phyloP scores from a whole-genome alignment of 1,140 invertebrate species.

The Euura saliciscinereae region DNA sequence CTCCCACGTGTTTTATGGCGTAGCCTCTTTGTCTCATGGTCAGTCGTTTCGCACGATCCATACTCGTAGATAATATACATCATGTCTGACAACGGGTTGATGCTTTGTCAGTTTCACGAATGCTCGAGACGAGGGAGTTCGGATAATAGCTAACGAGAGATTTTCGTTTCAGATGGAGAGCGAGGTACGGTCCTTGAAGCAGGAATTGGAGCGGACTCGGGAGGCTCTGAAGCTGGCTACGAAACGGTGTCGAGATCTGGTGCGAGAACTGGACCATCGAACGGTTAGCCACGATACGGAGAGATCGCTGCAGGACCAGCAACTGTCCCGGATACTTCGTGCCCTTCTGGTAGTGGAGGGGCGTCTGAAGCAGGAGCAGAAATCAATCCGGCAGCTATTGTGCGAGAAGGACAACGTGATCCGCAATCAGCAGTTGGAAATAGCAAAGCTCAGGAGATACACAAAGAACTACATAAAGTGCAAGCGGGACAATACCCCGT shows the following conservation, averaged over 20 bases:
- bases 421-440: constrained; percentile 71
- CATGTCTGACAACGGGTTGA: neutral
- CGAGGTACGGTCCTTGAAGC: constrained; percentile 67
- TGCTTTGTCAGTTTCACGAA: neutral
- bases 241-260: constrained; percentile 62
- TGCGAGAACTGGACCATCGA: constrained; percentile 66
- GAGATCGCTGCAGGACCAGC: constrained; percentile 67
- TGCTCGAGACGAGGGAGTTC: neutral
- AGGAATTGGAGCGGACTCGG: constrained; percentile 62
- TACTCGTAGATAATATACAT: neutral
- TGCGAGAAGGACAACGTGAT: constrained; percentile 75
- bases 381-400: constrained; percentile 70
- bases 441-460: constrained; percentile 67
- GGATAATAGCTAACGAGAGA: constrained; percentile 24
- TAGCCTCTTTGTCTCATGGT: too few relatives aligned
- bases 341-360: constrained; percentile 74
- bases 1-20: too few relatives aligned
- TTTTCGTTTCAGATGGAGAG: constrained; percentile 68
- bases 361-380: constrained; percentile 75
- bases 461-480: constrained; percentile 65
- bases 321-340: constrained; percentile 70
- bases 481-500: constrained; percentile 29
- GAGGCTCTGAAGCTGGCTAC: constrained; percentile 58
- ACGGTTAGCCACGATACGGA: constrained; percentile 66
- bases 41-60: neutral